Conservation (phyloP, 1,140 invertebrate genomes). For the Diachasmimorpha longicaudata region DNA sequence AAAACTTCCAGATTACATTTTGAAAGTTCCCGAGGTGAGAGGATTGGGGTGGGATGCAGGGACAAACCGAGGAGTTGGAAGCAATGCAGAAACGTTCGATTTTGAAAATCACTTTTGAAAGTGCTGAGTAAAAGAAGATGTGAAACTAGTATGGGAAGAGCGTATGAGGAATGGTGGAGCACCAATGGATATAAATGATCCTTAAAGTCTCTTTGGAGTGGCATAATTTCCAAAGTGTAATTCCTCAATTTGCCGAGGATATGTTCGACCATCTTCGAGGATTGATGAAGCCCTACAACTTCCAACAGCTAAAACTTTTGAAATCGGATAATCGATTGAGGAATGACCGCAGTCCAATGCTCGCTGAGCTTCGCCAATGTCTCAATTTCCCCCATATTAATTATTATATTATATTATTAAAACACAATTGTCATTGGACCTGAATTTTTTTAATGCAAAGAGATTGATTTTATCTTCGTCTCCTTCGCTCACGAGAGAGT, state of each 20-base stretch:
- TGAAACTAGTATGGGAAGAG: background rate
- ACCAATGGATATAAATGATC: background rate
- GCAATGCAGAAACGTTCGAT: background rate
- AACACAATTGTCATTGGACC: too few species aligned
- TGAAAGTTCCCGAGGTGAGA: background rate
- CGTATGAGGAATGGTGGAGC: background rate
- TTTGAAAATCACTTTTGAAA: background rate
- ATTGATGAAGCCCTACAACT: background rate
- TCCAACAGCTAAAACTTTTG: background rate
- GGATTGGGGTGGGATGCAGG: background rate
- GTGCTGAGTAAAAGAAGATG: background rate
- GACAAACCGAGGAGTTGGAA: background rate
- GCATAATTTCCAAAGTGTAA: background rate
- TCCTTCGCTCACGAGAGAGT: too few species aligned
- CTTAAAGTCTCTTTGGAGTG: background rate
- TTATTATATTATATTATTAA: too few species aligned
- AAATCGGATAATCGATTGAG: background rate
- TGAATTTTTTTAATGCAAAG: too few species aligned
- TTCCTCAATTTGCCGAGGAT: background rate
- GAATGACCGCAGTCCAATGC: too few species aligned
- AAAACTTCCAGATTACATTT: slow-evolving; percentile 6
- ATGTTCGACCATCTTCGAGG: background rate
- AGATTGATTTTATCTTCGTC: too few species aligned
- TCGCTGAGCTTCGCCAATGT: too few species aligned
- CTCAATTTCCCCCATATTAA: too few species aligned